Evolutionary conservation across 2,888 invertebrate genomes (phyloP).

Genomic region (Parnassius glacialis): DNA sequence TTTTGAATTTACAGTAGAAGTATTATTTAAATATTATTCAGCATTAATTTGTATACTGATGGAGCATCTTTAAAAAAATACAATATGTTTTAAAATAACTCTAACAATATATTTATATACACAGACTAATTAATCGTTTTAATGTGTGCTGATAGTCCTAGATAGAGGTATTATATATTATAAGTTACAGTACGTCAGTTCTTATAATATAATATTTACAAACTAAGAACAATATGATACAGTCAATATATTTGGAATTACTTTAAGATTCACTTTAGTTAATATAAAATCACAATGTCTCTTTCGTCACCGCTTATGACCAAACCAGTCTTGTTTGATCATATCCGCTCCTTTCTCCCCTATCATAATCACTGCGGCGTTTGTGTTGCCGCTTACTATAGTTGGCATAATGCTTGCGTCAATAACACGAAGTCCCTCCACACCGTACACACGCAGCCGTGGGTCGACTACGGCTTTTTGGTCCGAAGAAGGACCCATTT

Average conservation of each 20-base stretch:
- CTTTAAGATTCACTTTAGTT: constrained; percentile 12
- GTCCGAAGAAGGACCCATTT: constrained; percentile 92
- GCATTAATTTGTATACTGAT: too few species aligned
- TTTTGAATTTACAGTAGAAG: too few species aligned
- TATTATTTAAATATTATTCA: too few species aligned
- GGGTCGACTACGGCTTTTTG: constrained; percentile 91
- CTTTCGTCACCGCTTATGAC: constrained; percentile 54
- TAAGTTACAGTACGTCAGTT: not conserved
- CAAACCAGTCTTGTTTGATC: constrained; percentile 90
- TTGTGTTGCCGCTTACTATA: constrained; percentile 93
- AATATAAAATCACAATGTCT: constrained; percentile 13
- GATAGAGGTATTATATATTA: not conserved
- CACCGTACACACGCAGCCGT: constrained; percentile 87
- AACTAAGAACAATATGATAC: not conserved
- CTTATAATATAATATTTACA: constrained; percentile 2
- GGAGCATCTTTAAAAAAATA: too few species aligned
- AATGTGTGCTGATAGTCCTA: too few species aligned
- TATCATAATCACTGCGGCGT: constrained; percentile 95
- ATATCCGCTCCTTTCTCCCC: constrained; percentile 94
- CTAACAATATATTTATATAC: too few species aligned
- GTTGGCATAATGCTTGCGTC: constrained; percentile 95
- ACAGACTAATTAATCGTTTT: too few species aligned
- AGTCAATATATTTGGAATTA: constrained; percentile 5
- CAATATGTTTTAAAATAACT: too few species aligned
- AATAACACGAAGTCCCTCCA: constrained; percentile 89